Evolutionary conservation across 2,888 invertebrate species (phyloP), one percentile per base, ranked within the genome.

Genomic region (Epinotia brunnichana): DNA sequence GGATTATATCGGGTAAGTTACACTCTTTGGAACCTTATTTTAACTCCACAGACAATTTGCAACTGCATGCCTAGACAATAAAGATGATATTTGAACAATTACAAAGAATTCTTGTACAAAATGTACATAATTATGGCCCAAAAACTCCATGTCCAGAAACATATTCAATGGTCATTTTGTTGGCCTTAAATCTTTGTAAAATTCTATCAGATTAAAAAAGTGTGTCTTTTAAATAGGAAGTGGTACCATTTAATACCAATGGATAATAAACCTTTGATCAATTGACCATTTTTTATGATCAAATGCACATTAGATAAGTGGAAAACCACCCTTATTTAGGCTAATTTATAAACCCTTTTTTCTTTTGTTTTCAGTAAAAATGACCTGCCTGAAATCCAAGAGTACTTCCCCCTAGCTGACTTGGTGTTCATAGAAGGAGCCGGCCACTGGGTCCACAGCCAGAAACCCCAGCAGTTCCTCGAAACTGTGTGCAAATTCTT

Each of bases 391-490:
- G 90, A 90, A 72, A 97, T 98, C 70, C 92, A 94, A 81, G 94
- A 95, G 75, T 89, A 96, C 69, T 98, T 98, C 83, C 96, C 97
- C 0, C 87, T 93, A 9, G 96, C 96, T 0, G 90, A 95, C 76
- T 94, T 98, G 81, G 86, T 92, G 61, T 96, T 95, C 78, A 94
- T 98, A 67, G 94, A 95, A 64, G 97, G 96, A 51, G 97, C 99
- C 7, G 98, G 98, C 0, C 99, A 99, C 87, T 97, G 98, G 97
- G 95, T 99, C 0, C 99, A 99, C 85, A 96, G 97, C 76, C 98
- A 99, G 76, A 96, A 98, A 85, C 98, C 99, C 1, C 88, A 94
- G 9, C 95, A 96, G 76, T 98, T 98, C 86, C 86, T 97, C 29
- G 94, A 95, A 64, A 79, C 94, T 66, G 92, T 95, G 48, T 90